Evolutionary conservation across 2,113 vertebrate species (phyloP), one percentile per base, ranked within the genome.

Genomic region (Setophaga kirtlandii): DNA sequence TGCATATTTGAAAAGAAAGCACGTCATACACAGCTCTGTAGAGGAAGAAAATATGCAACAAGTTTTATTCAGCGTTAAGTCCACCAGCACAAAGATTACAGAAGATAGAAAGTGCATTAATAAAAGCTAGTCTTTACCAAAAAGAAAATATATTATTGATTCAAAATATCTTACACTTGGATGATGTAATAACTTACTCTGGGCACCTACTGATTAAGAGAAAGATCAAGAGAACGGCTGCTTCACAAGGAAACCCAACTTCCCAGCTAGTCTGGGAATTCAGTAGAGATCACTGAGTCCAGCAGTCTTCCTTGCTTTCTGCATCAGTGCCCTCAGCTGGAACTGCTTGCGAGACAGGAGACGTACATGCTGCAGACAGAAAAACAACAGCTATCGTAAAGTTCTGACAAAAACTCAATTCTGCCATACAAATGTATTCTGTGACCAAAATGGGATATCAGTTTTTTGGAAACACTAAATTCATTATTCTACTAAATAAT

Each of bases 331-430:
- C 73, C 99, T 98, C 93, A 99, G 98, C 98, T 99, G 99, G 98
- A 99, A 99, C 98, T 99, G 99, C 97, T 99, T 99, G 74, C 99
- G 99, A 87, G 99, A 99, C 96, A 99, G 98, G 79, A 99, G 98
- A 49, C 99, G 99, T 27, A 99, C 99, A 18, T 99, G 99, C 99
- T 99, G 97, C 82, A 74, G 94, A 39, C 69, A 74, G 31, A 77
- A 23, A 2, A 28, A 67, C 9, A 77, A 77, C 42, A 96, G 59
- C 30, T 37, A 6, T 4, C 6, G 19, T 22, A 41, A 67, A 75
- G n/a, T 9, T 76, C 18, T 47, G 31, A 35, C 15, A n/a, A 1
- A 24, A 86, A 24, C 46, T 67, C 15, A 5, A n/a, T 3, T 24
- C 4, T 71, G 52, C 75, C 67, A 12, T 15, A 23, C 23, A 55